Base-by-base conservation (phyloP, 2,888 invertebrate genomes). In the Melangyna quadrimaculata region DNA sequence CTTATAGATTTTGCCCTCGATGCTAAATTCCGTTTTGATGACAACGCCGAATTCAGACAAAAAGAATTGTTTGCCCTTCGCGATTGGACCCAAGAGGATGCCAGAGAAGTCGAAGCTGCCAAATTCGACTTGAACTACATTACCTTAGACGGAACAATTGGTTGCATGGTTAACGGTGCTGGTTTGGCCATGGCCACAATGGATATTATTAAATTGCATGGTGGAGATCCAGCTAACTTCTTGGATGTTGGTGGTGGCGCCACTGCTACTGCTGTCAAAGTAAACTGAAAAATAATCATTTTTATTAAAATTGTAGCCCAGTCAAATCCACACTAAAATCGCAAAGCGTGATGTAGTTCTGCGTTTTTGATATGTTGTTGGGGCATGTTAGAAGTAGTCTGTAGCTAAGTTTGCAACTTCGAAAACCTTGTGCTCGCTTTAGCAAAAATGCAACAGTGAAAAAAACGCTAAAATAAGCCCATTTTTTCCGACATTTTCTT, bases 161-260 rank as follows among this genome's bases (percentile, higher is more conserved):
- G 98, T 3, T 98, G 98, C 92, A 95, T 98, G 94, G 98, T 98
- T 43, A 98, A 98, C 91, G 98, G 98, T 80, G 98, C 98, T 78
- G 98, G 98, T 87, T 93, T 99, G 87, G 98, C 98, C 29, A 98
- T 98, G 98, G 98, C 98, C 24, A 99, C 98, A 7, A 98, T 99
- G 98, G 98, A 99, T 91, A 98, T 99, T 87, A 98, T 99, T 90
- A 98, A 98, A 91, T 93, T 98, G 89, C 97, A 98, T 89, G 98
- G 98, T 35, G 98, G 98, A 27, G 95, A 96, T 89, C 98, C 98
- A 6, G 98, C 98, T 53, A 99, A 99, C 93, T 99, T 99, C 94
- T 94, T 99, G 80, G 98, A 99, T 92, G 98, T 99, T 14, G 98
- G 98, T 75, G 98, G 98, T 89, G 98, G 98, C 77, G 98, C 98